Base-by-base conservation (phyloP, 2,888 invertebrate species). In the Eilema sororculum region DNA sequence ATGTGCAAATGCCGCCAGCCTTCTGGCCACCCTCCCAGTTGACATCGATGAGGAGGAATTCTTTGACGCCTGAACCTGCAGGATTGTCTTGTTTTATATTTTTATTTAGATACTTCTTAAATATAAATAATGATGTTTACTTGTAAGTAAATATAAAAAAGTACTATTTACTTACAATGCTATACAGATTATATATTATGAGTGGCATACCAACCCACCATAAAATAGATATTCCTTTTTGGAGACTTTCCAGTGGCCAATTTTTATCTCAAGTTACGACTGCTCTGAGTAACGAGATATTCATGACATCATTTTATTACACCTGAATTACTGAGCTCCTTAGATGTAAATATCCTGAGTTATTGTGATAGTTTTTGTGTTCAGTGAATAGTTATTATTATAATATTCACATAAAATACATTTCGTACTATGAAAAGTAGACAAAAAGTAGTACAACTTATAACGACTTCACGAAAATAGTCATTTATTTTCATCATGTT, bases 241-340 rank as follows among this genome's bases (percentile, higher is more conserved):
- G 86, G 88, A 89, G 83, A 85, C 78, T 84, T 87, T 88, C 88
- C 86, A 87, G 87, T 85, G 80, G 78, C 75, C 84, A 86, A 86
- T 87, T 87, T 88, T 87, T 87, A 83, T 87, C 81, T 85, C 77
- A 77, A 79, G 79, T 83, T 85, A 81, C 81, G 78, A 83, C 83
- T 84, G 83, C 76, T 82, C 82, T 73, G 72, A 81, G 78, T 77
- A 78, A 81, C 82, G 80, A 75, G 73, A 78, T 84, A 86, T 83
- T 80, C 86, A 84, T 84, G 80, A 77, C 78, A 77, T 79, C 76
- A 80, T 80, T 82, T 83, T 82, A 82, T 82, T 81, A 78, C 56
- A 79, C 69, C 77, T 78, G 77, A 76, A 73, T 74, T 79, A 67
- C 68, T 33, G 62, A 77, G 70, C 75, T 58, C 71, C 72, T 72